A percentile compares a stretch with the other conserved stretches of the same genome.
These are phyloP conservation scores for Vireo griseus DNA, from an alignment of 2,797 vertebrate species.

Conservation along the genomic window DNA sequence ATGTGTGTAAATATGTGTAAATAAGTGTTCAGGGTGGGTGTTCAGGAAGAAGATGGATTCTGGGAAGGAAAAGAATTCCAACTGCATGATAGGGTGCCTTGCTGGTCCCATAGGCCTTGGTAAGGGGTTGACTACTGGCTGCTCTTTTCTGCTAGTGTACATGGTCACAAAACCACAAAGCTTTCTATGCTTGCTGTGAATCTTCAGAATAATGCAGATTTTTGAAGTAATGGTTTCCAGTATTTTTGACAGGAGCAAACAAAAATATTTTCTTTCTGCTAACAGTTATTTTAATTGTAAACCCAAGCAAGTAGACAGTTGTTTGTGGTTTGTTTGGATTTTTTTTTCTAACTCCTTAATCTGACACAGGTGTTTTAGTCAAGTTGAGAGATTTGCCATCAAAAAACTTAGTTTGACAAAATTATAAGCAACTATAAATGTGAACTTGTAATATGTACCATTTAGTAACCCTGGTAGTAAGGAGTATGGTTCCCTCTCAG, in stretches of 20 bases:
- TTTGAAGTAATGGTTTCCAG: background rate
- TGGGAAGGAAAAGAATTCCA: background rate
- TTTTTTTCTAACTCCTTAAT: background rate
- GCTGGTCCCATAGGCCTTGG: background rate
- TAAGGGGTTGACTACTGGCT: background rate
- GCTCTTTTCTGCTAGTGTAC: background rate
- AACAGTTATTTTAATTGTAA: background rate
- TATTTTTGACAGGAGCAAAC: background rate
- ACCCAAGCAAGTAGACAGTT: background rate
- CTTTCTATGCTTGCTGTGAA: background rate
- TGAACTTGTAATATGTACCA: background rate
- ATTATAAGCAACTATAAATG: background rate
- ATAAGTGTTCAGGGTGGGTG: rapidly evolving
- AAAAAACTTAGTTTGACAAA: background rate
- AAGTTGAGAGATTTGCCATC: background rate
- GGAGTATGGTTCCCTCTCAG: background rate
- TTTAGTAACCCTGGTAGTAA: background rate
- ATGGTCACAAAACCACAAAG: background rate
- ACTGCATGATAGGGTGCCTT: rapidly evolving
- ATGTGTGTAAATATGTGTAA: rapidly evolving
- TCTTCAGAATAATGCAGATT: background rate
- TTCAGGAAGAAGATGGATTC: background rate
- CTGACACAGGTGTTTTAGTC: background rate
- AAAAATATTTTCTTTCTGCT: background rate
- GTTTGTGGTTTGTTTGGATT: background rate